Base-by-base conservation (phyloP, 2,888 invertebrate species). In the Dyspetes luteomarginatus region DNA sequence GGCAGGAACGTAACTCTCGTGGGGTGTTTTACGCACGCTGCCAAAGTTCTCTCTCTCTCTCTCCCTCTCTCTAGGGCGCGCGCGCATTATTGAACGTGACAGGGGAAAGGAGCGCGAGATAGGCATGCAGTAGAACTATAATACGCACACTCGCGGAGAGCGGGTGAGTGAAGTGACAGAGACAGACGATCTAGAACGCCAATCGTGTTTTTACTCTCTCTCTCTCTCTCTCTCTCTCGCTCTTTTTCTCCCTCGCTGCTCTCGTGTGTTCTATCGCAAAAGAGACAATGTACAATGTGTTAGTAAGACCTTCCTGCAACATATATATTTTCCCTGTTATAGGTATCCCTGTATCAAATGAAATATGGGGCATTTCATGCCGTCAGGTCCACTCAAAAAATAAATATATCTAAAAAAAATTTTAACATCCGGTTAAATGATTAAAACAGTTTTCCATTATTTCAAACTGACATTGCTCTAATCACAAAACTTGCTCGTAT, bases 31-130 rank as follows among this genome's bases (percentile, higher is more conserved):
- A 76, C 80, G 72, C 80, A 81, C 80, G 62, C 81, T 58, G 56
- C 76, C 65, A 60, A 65, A 79, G 81, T n/a, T 22, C 41, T 7
- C 5, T 36, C 45, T 7, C 17, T 41, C 52, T n/a, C 58, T 4
- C 30, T 9, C n/a, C 15, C 58, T 9, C 79, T 76, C 58, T 24
- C n/a, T n/a, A n/a, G n/a, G 67, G 62, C 73, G 78, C 65, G 75
- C 78, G 74, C 71, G 78, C 78, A 80, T 81, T 83, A 79, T 80
- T 64, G 84, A 81, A 83, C 80, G 81, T 68, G 76, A 78, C 78
- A 75, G 48, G 72, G 69, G 56, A 69, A 75, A 64, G 80, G 52
- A 79, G 74, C 62, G 72, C 64, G 62, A 67, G 65, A 79, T 69
- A 64, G 68, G 68, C 56, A 58, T 48, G 24, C 69, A 43, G 19